Conservation (phyloP, 2,113 vertebrate species). For the Planiliza haematocheilus region DNA sequence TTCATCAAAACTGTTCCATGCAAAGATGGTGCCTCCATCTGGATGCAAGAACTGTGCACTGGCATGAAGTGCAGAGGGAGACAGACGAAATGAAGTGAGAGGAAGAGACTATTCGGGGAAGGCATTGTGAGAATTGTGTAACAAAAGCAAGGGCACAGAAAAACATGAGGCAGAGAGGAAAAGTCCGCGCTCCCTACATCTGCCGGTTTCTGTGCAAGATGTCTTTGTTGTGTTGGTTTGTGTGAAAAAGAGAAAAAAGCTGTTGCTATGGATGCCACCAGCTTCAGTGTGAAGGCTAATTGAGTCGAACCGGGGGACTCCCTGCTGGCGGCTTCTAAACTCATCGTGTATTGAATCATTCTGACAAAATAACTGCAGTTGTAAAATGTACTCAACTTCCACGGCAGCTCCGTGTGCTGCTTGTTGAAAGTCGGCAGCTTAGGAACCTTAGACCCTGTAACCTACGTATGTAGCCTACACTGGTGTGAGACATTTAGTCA, state of each 20-base stretch:
- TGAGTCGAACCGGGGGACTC: no score
- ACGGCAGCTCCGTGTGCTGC: no score
- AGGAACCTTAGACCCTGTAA: no score
- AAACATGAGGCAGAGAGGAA: not conserved
- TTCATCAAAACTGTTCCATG: not conserved
- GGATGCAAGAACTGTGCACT: not conserved
- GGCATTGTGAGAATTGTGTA: not conserved
- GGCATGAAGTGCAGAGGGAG: not conserved
- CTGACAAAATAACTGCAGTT: no score
- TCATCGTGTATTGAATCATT: no score
- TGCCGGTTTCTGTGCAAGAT: not conserved
- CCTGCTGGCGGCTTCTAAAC: no score
- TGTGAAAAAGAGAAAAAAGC: not conserved
- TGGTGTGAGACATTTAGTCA: no score
- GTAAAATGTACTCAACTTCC: no score
- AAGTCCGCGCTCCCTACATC: not conserved
- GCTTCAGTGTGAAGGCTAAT: not conserved
- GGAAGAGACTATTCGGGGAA: not conserved
- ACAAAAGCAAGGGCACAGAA: not conserved
- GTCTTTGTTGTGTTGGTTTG: not conserved
- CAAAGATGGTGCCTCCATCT: slow-evolving; percentile 24
- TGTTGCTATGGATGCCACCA: not conserved
- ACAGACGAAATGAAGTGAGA: not conserved
- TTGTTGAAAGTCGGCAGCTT: no score
- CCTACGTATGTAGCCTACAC: no score